Evolutionary conservation across 2,888 invertebrate species (phyloP).

Genomic region (Dioctria linearis): DNA sequence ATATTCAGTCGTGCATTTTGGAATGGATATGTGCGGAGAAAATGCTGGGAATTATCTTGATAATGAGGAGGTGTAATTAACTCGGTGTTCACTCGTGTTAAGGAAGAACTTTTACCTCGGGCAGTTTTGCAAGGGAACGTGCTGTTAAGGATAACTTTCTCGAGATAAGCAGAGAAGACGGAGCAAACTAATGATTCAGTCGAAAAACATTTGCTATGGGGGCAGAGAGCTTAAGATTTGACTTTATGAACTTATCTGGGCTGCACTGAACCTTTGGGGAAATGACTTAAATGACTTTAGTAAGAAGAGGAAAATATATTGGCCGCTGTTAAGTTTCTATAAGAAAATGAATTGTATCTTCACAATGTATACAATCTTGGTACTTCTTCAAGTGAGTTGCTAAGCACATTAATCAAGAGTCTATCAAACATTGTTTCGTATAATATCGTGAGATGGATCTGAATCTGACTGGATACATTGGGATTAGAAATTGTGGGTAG

Average conservation of each 20-base stretch:
- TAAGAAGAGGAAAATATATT: too few species aligned
- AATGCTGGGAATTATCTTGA: slow-evolving; percentile 20
- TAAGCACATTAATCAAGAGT: too few species aligned
- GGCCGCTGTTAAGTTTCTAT: too few species aligned
- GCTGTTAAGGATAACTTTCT: slow-evolving; percentile 8
- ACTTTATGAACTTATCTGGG: slow-evolving; percentile 12
- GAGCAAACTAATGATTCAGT: slow-evolving; percentile 7
- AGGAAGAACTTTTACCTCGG: slow-evolving; percentile 26
- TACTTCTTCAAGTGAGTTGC: too few species aligned
- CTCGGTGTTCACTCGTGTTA: slow-evolving; percentile 28
- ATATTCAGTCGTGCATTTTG: not conserved
- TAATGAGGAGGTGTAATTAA: slow-evolving; percentile 38
- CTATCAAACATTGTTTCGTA: too few species aligned
- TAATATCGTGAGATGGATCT: too few species aligned
- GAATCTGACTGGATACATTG: too few species aligned
- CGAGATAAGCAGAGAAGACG: slow-evolving; percentile 17
- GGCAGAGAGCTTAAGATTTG: not conserved
- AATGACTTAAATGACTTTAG: too few species aligned
- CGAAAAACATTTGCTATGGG: slow-evolving; percentile 1
- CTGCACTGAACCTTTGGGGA: not conserved
- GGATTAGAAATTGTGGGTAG: too few species aligned
- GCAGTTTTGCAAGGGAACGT: slow-evolving; percentile 16
- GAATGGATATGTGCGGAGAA: not conserved
- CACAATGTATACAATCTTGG: too few species aligned
- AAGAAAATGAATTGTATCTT: too few species aligned